Evolutionary conservation across 2,888 invertebrate species (phyloP), one percentile per base, ranked within the genome.

Genomic region (Ischnura elegans): DNA sequence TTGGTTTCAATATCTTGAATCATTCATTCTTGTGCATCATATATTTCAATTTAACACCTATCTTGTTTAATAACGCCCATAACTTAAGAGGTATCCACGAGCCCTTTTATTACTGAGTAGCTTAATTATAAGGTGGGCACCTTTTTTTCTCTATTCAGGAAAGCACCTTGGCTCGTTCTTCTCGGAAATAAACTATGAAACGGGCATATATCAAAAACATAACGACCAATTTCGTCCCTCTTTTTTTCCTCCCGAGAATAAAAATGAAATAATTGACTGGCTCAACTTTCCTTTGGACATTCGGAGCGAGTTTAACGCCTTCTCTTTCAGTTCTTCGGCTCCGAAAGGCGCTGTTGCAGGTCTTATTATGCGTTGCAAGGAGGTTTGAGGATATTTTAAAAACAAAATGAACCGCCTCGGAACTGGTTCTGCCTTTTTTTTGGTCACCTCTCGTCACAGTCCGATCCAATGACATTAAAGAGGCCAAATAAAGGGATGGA

Each of bases 291-390:
- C 36, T 45, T 21, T 43, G 61, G 90, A 61, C 61, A 66, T 90
- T 90, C 43, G 16, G 90, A 61, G 90, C 43, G 4, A 42, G 55
- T 90, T 55, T 51, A 47, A 87, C 61, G 90, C 43, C 61, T 90
- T 90, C 42, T 19, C 19, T 51, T 51, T 61, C 36, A 61, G 21
- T 43, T 87, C 66, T 66, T 55, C 87, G 51, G 87, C 51, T 87
- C 55, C 55, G 13, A 55, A 55, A 19, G 0, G 21, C 42, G 55
- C 25, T 61, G 90, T 66, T 90, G 90, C 90, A 90, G 90, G 66
- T 90, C 90, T 90, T 55, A 90, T 90, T 66, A 90, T 90, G 90
- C 90, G 66, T 90, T 66, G 90, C 90, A n/a, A 61, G 36, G 55
- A 61, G 61, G 90, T 66, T 66, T 10, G 42, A 13, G 61, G 61